These are phyloP conservation scores for Parauchenoglanis punctatus DNA, from an alignment of 2,797 vertebrate species.

Conservation along the genomic window DNA sequence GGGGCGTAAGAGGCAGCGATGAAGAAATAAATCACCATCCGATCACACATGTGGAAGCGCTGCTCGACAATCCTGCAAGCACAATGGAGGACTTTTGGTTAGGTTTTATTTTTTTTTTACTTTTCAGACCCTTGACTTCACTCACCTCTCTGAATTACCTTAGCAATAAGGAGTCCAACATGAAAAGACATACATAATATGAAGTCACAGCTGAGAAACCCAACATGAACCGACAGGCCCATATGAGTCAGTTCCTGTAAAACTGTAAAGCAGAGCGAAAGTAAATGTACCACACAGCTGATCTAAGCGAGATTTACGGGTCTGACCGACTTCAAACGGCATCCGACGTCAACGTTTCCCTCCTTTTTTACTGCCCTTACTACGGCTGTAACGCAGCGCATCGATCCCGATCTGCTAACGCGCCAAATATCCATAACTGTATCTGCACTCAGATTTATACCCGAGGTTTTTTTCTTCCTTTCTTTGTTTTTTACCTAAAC, in stretches of 20 bases:
- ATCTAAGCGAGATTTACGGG: background rate
- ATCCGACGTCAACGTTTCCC: background rate
- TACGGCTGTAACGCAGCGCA: background rate
- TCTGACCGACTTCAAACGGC: background rate
- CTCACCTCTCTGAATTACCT: background rate
- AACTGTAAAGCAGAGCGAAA: background rate
- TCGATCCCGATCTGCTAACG: background rate
- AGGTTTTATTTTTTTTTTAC: background rate
- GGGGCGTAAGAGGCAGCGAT: constrained; percentile 89
- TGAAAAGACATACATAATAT: background rate
- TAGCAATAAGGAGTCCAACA: background rate
- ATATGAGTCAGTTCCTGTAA: background rate
- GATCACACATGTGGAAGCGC: constrained; percentile 92
- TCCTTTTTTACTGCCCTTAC: background rate
- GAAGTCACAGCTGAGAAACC: background rate
- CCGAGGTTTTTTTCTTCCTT: background rate
- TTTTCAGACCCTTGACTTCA: background rate
- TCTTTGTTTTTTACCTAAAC: background rate
- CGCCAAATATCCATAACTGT: background rate
- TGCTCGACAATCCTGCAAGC: constrained; percentile 83
- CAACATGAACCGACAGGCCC: constrained; percentile 4
- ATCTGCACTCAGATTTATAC: background rate
- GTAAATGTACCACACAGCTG: background rate
- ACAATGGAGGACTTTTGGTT: background rate
- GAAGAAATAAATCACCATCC: constrained; percentile 97